Conservation (phyloP, 2,113 vertebrate genomes). For the Theropithecus gelada region DNA sequence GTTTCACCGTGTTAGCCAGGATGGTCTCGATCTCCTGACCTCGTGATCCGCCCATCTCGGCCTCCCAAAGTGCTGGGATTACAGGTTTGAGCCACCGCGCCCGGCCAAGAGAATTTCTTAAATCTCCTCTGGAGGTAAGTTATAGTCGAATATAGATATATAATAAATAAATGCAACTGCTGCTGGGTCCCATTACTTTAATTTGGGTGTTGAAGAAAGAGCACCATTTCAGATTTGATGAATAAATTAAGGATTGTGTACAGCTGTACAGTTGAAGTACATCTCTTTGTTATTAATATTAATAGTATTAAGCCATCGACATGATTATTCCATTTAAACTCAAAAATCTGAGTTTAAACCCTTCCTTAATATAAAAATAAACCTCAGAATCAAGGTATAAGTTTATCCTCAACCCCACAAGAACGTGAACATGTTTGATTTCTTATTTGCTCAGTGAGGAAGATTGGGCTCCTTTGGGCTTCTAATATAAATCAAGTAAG, state of each 20-base stretch:
- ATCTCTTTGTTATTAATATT: neutral
- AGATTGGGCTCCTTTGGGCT: neutral
- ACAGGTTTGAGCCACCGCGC: no score
- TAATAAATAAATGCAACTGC: neutral
- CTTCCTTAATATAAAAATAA: neutral
- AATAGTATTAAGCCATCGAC: neutral
- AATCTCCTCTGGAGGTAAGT: neutral
- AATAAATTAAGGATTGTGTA: neutral
- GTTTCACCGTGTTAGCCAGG: no score
- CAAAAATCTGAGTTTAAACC: neutral
- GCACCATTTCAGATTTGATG: neutral
- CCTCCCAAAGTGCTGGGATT: no score
- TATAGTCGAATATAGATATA: neutral
- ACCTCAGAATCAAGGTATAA: neutral
- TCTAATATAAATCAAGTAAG: neutral
- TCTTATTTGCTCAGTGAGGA: neutral
- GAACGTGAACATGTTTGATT: neutral
- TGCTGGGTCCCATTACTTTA: neutral
- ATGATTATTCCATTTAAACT: neutral
- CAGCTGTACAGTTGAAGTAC: neutral
- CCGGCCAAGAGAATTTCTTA: neutral
- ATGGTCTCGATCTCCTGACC: no score
- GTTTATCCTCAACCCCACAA: neutral
- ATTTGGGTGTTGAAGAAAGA: neutral
- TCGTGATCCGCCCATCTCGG: no score